Base-by-base conservation (phyloP, 2,113 vertebrate genomes). In the Sphyrna mokarran region DNA sequence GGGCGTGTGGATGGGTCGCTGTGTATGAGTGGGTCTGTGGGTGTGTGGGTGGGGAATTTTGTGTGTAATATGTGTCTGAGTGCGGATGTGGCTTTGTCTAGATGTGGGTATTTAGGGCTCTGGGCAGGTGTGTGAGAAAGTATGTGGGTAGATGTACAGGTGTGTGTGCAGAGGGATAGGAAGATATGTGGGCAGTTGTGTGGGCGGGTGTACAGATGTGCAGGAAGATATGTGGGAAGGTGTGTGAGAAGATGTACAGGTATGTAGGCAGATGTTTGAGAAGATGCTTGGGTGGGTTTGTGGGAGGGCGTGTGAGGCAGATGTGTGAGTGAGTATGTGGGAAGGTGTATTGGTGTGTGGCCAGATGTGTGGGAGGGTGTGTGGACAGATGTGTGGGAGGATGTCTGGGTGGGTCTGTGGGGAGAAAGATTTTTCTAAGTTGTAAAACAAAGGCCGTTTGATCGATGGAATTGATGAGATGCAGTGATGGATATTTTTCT, bases 191-290 rank as follows among this genome's bases (percentile, higher is more conserved):
- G 20, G 72, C 3, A 0, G 3, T 33, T n/a, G 70, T 33, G 0
- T 76, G 7, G 9, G 70, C 0, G 0, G 26, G 33, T 0, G 2
- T 0, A 10, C 0, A 10, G 1, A 9, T 78, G 76, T 78, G 76
- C 16, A 9, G 3, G 33, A 2, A n/a, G 11, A 11, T 37, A 3
- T n/a, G 0, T 78, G 33, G 11, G 33, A 8, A 2, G 9, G 11
- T n/a, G 29, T n/a, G n/a, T n/a, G n/a, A n/a, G n/a, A n/a, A n/a
- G n/a, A n/a, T n/a, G n/a, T n/a, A n/a, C n/a, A n/a, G n/a, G 26
- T n/a, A 33, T 78, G 76, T n/a, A 9, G 3, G 29, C 11, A n/a
- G 11, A 10, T 37, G 13, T n/a, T 0, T 78, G 33, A 1, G 33
- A 8, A 10, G 8, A 11, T 33, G 29, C 11, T 26, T 7, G 70